Conservation (phyloP, 30 jellyfish, hydroid and myxozoan species). For the Sanderia malayensis region DNA sequence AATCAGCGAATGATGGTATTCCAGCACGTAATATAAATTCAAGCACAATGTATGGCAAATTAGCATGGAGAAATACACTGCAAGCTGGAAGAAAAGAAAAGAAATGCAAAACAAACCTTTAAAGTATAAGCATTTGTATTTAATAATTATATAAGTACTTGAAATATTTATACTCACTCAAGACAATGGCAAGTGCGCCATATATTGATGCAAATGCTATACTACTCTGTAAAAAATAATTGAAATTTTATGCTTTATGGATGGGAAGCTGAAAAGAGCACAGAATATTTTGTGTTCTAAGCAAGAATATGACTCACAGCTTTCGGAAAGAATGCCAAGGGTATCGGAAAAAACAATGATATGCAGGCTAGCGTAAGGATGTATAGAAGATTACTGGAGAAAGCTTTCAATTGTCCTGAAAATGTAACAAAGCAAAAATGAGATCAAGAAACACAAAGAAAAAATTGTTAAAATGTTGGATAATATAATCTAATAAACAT, state of each 20-base stretch:
- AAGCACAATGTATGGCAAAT: constrained; percentile 57
- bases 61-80: constrained; percentile 63
- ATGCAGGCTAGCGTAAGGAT: constrained; percentile 43
- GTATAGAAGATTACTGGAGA: constrained; percentile 38
- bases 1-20: constrained; percentile 48
- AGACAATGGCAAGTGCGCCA: constrained; percentile 50
- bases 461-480: not conserved
- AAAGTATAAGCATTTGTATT: no score
- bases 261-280: not conserved
- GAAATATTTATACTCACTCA: constrained; percentile 70
- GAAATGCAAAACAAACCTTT: no score
- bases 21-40: constrained; percentile 64
- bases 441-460: no score
- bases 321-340: constrained; percentile 65
- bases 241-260: not conserved
- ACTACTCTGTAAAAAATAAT: constrained; percentile 33
- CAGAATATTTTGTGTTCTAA: not conserved
- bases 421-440: not conserved
- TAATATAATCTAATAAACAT: not conserved
- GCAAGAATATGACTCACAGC: constrained; percentile 22
- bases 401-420: not conserved
- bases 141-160: no score
- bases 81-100: constrained; percentile 21
- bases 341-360: constrained; percentile 41
- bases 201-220: constrained; percentile 48